Percentiles rank a stretch among this genome's conserved stretches.
These are phyloP conservation scores for Nomada fabriciana DNA, from an alignment of 2,888 invertebrate genomes.

Conservation along the genomic window DNA sequence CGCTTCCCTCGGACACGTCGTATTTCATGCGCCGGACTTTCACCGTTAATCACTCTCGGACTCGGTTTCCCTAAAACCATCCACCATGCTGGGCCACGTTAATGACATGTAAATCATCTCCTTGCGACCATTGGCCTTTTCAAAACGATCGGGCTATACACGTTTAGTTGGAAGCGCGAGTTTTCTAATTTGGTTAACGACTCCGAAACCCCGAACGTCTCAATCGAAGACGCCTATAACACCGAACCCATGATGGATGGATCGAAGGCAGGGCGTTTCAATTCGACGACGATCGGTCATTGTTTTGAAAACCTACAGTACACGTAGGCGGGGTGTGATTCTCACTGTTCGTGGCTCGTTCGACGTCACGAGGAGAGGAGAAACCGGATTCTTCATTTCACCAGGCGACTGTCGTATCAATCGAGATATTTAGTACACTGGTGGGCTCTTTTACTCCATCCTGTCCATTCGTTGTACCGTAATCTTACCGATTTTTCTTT, in stretches of 20 bases:
- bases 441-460: neutral
- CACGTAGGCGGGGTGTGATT: neutral
- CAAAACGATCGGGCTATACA: slow-evolving; percentile 41
- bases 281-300: slow-evolving; percentile 4
- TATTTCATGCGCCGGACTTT: slow-evolving; percentile 63
- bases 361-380: neutral
- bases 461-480: neutral
- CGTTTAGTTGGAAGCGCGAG: slow-evolving; percentile 19
- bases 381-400: slow-evolving; percentile 4
- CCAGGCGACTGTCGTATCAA: neutral
- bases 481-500: slow-evolving; percentile 3
- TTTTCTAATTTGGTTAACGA: slow-evolving; percentile 63
- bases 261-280: neutral
- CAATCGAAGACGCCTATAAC: slow-evolving; percentile 47
- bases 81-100: slow-evolving; percentile 23
- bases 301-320: neutral
- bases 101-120: slow-evolving; percentile 68
- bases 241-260: neutral
- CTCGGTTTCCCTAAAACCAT: slow-evolving; percentile 46
- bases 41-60: slow-evolving; percentile 61
- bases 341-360: neutral
- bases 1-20: slow-evolving; percentile 48
- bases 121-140: slow-evolving; percentile 36
- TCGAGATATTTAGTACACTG: neutral
- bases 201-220: slow-evolving; percentile 47